These are phyloP conservation scores for Perca schrenkii DNA, from an alignment of 2,113 vertebrate genomes.

Conservation along the genomic window DNA sequence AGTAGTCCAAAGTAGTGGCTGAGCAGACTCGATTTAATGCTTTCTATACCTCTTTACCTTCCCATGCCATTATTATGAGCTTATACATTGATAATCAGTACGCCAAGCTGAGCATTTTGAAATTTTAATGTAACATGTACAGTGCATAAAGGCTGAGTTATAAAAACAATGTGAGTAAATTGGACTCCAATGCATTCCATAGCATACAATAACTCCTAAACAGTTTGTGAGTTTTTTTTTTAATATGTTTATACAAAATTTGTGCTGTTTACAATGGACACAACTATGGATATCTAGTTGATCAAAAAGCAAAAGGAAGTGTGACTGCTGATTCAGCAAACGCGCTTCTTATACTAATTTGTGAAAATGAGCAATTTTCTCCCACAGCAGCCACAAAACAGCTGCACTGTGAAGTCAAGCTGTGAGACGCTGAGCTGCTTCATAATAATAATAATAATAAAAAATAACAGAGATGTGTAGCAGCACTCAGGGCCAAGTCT, in stretches of 20 bases:
- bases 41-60: neutral
- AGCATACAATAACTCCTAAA: neutral
- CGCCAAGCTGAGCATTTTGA: neutral
- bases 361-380: conserved; percentile 20
- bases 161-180: conserved; percentile 1
- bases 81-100: conserved; percentile 11
- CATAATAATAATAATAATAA: neutral
- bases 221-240: neutral
- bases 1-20: neutral
- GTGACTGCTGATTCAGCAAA: conserved; percentile 6
- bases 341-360: conserved; percentile 25
- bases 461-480: neutral
- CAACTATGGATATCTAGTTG: neutral
- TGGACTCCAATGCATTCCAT: neutral
- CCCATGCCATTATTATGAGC: conserved; percentile 12
- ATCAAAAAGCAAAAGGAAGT: neutral
- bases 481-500: neutral
- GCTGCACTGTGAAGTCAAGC: conserved; percentile 35
- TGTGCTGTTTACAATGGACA: neutral
- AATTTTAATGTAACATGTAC: conserved; percentile 8
- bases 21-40: neutral
- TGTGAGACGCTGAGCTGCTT: conserved; percentile 9
- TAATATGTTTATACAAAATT: neutral
- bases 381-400: conserved; percentile 18
- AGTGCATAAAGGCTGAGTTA: neutral